These are phyloP conservation scores for Bradypodion ventrale DNA, from an alignment of 2,797 vertebrate genomes.

Conservation along the genomic window DNA sequence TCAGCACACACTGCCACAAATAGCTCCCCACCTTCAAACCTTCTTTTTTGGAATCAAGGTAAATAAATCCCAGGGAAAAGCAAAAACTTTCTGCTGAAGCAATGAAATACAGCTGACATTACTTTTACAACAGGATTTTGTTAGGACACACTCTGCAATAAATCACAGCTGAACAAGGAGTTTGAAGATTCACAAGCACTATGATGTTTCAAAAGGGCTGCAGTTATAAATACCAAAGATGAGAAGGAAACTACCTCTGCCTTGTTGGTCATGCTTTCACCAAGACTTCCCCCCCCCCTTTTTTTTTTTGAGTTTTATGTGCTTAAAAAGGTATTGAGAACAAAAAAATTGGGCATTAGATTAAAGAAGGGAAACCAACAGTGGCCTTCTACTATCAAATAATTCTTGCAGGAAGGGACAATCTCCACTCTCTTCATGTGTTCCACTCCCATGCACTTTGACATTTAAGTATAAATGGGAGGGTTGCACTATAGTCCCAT, in stretches of 20 bases:
- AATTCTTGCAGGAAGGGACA: too few relatives aligned
- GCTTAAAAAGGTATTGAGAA: background rate
- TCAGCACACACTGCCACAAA: background rate
- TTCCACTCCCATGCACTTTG: too few relatives aligned
- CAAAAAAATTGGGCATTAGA: too few relatives aligned
- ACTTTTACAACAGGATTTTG: constrained; percentile 51
- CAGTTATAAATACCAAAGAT: constrained; percentile 41
- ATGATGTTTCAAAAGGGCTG: constrained; percentile 43
- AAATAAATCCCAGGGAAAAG: constrained; percentile 22
- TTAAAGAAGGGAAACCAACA: too few relatives aligned
- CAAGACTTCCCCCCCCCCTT: background rate
- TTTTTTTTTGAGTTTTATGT: background rate
- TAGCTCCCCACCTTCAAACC: background rate
- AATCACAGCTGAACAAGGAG: constrained; percentile 52
- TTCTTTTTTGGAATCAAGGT: constrained; percentile 3
- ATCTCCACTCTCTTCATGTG: too few relatives aligned
- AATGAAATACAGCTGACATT: constrained; percentile 53
- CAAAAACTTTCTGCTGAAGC: constrained; percentile 18
- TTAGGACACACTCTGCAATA: constrained; percentile 52
- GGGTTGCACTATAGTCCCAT: too few relatives aligned
- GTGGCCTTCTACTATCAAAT: too few relatives aligned
- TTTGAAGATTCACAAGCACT: constrained; percentile 23
- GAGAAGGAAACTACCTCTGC: constrained; percentile 21
- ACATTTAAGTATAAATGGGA: too few relatives aligned
- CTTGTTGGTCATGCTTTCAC: background rate